phyloP scores from a whole-genome alignment of 2,888 invertebrate species.

The Tethea ocularis region DNA sequence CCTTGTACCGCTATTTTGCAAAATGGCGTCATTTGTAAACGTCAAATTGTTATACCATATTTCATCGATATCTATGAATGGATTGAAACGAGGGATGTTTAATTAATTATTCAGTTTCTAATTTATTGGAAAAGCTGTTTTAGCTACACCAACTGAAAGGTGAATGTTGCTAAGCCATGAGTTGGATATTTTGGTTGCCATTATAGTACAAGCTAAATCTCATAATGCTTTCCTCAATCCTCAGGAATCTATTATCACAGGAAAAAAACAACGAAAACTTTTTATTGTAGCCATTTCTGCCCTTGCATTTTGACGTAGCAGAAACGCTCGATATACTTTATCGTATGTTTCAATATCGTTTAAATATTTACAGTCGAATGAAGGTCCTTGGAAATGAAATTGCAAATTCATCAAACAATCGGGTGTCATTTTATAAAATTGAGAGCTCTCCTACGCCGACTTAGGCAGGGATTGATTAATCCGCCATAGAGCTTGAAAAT shows the following conservation, averaged over 20 bases:
- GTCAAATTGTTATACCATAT: background rate
- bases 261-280: too few species aligned
- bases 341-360: slow-evolving; percentile 23
- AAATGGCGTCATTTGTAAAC: background rate
- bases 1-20: background rate
- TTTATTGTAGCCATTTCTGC: too few species aligned
- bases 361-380: slow-evolving; percentile 36
- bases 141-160: background rate
- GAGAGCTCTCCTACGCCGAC: slow-evolving; percentile 9
- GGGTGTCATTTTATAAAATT: slow-evolving; percentile 8
- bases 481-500: background rate
- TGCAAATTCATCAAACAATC: slow-evolving; percentile 12
- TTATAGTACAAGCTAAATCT: too few species aligned
- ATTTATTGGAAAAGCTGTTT: background rate
- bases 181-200: background rate
- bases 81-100: background rate
- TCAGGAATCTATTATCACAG: too few species aligned
- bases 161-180: background rate
- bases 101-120: background rate
- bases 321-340: background rate
- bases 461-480: background rate
- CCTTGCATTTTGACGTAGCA: background rate
- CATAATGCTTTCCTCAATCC: too few species aligned
- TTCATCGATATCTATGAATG: background rate
- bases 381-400: slow-evolving; percentile 33